Conservation (phyloP, 1,140 invertebrate genomes). For the Phthorimaea operculella region DNA sequence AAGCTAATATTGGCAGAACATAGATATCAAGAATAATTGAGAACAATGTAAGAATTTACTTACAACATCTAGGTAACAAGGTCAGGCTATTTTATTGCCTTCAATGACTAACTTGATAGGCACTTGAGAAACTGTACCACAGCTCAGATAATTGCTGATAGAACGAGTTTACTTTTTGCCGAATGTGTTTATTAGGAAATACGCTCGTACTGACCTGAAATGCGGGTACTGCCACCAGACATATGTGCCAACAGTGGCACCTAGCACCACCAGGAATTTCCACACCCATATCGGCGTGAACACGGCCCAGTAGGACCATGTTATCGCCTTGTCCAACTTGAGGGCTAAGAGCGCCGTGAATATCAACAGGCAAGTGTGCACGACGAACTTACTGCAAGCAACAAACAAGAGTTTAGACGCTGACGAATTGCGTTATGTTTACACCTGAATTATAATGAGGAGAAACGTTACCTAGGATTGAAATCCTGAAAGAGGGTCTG, state of each 20-base stretch:
- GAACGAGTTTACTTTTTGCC: too few species aligned
- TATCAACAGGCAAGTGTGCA: conserved; percentile 90
- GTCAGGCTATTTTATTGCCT: neutral
- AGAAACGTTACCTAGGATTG: conserved; percentile 82
- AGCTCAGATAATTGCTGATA: too few species aligned
- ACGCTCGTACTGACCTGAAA: conserved; percentile 74
- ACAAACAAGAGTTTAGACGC: conserved; percentile 29
- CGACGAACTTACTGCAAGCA: conserved; percentile 90
- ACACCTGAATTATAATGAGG: conserved; percentile 9
- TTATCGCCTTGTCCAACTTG: conserved; percentile 84
- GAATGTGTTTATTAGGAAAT: neutral
- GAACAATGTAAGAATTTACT: neutral
- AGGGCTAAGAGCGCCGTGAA: conserved; percentile 92
- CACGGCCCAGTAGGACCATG: conserved; percentile 95
- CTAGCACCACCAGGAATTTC: conserved; percentile 91
- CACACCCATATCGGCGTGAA: conserved; percentile 97
- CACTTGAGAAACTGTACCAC: too few species aligned
- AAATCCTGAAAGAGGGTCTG: conserved; percentile 92
- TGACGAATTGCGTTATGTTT: conserved; percentile 9
- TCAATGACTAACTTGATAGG: neutral
- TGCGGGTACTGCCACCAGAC: conserved; percentile 96
- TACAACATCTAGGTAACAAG: neutral
- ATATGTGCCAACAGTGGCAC: conserved; percentile 89
- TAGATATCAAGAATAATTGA: too few species aligned
- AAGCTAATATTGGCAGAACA: too few species aligned